These are phyloP conservation scores for Merodon equestris DNA, from an alignment of 2,888 invertebrate genomes.

Conservation along the genomic window DNA sequence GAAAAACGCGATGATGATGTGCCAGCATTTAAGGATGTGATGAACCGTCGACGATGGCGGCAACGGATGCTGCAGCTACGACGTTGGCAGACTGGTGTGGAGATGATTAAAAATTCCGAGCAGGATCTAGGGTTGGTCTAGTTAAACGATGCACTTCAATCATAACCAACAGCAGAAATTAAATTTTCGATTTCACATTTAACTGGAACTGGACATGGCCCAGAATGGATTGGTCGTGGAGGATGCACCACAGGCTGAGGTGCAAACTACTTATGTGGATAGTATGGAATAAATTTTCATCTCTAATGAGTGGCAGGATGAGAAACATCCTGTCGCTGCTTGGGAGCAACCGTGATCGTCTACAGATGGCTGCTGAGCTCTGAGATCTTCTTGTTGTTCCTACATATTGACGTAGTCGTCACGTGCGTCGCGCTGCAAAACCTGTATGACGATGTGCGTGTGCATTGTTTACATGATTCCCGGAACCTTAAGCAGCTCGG, in stretches of 20 bases:
- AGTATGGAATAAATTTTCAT: constrained; percentile 50
- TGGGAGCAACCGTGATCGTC: too few relatives aligned
- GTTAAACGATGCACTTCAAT: constrained; percentile 65
- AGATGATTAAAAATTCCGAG: constrained; percentile 56
- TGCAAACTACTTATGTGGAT: constrained; percentile 58
- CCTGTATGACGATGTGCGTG: constrained; percentile 13
- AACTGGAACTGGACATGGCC: constrained; percentile 13
- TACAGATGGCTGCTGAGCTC: too few relatives aligned
- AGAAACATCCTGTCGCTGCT: constrained; percentile 14
- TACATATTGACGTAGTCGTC: too few relatives aligned
- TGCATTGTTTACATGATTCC: too few relatives aligned
- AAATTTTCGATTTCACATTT: constrained; percentile 54
- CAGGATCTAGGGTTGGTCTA: constrained; percentile 65
- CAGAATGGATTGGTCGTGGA: constrained; percentile 15
- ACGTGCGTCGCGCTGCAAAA: background rate
- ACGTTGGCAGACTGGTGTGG: constrained; percentile 11
- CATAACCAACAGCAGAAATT: constrained; percentile 60
- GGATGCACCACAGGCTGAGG: constrained; percentile 44
- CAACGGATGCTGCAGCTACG: background rate
- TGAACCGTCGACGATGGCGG: constrained; percentile 7
- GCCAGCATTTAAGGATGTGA: constrained; percentile 52
- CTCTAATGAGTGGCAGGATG: constrained; percentile 6
- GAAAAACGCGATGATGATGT: constrained; percentile 58
- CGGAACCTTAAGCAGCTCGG: too few relatives aligned
- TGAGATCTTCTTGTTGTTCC: too few relatives aligned